These are phyloP conservation scores for Holothuria glaberrima DNA, from an alignment of 35 echinoderm and acorn worm genomes.

Conservation along the genomic window DNA sequence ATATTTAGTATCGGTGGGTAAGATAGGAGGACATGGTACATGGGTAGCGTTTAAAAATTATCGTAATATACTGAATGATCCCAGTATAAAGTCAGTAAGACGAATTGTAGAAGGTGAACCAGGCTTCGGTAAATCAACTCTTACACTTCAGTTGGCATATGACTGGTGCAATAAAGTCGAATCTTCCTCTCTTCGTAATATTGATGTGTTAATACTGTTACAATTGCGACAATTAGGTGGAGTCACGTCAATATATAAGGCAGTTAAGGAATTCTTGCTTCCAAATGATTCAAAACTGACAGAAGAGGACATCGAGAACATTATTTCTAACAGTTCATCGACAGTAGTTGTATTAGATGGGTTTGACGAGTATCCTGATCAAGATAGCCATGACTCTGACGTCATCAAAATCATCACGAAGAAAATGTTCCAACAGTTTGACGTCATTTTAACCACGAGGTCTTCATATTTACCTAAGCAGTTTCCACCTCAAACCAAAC, in stretches of 20 bases:
- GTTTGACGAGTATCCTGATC: background rate
- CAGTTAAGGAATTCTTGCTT: background rate
- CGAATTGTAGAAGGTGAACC: no score
- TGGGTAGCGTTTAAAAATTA: no score
- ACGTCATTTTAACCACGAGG: background rate
- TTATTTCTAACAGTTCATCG: background rate
- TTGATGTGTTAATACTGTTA: background rate
- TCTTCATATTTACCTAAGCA: background rate
- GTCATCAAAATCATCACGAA: background rate
- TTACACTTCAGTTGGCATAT: background rate
- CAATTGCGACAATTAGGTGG: background rate
- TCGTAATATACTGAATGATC: no score
- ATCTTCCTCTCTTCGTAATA: background rate
- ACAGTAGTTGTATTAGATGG: background rate
- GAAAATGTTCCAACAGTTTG: background rate
- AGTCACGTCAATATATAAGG: background rate
- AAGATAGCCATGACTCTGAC: background rate
- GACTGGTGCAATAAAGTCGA: slow-evolving; percentile 42
- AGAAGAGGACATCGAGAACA: background rate
- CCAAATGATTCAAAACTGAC: background rate
- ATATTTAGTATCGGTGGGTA: no score
- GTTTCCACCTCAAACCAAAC: background rate
- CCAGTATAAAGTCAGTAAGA: no score
- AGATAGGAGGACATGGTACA: no score
- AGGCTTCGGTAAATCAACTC: no score